Percentiles rank a stretch among this genome's conserved stretches.
Conservation (phyloP, 2,113 vertebrate genomes). For the Chaenocephalus aceratus region DNA sequence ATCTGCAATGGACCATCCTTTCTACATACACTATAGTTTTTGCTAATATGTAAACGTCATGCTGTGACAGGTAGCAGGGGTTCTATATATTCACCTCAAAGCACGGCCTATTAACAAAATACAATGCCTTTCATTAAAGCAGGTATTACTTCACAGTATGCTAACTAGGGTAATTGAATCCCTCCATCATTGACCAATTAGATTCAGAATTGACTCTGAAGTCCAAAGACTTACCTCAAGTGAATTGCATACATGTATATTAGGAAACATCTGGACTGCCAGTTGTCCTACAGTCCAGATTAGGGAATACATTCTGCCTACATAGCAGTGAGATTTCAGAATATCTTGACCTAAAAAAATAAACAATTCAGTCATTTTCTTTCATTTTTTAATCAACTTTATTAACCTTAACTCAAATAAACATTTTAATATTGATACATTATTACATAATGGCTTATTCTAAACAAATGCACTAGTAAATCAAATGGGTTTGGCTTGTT, state of each 20-base stretch:
- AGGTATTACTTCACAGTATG: background rate
- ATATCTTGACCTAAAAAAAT: too few species aligned
- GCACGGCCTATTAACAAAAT: background rate
- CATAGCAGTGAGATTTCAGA: background rate
- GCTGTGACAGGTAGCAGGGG: background rate
- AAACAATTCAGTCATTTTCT: too few species aligned
- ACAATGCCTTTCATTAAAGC: background rate
- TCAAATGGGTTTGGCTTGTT: too few species aligned
- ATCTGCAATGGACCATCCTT: background rate
- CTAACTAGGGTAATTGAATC: background rate
- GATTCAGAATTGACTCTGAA: background rate
- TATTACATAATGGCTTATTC: too few species aligned
- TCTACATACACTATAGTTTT: slow-evolving; percentile 12
- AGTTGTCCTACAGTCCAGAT: background rate
- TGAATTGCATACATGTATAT: background rate
- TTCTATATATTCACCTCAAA: background rate
- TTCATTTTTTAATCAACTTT: too few species aligned
- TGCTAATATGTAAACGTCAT: slow-evolving; percentile 1
- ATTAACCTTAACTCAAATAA: too few species aligned
- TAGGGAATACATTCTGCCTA: background rate
- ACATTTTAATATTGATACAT: too few species aligned
- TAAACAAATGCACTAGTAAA: too few species aligned
- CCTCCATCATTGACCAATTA: background rate
- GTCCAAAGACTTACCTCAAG: background rate
- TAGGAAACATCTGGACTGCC: background rate